A percentile compares a stretch with the other conserved stretches of the same genome.
Conservation (phyloP, 2,888 invertebrate species). For the Standfussiana lucernea region DNA sequence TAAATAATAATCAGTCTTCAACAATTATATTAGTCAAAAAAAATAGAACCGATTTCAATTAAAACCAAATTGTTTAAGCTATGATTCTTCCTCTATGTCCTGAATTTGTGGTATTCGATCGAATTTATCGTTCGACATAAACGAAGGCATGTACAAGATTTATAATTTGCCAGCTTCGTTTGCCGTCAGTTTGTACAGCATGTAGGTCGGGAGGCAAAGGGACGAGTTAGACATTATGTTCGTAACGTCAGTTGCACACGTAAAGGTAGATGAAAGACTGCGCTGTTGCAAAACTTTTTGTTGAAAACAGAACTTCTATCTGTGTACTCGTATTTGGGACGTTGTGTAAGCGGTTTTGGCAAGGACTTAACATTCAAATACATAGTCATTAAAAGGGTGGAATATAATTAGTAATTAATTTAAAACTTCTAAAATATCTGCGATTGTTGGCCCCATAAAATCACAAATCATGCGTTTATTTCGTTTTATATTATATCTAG, state of each 20-base stretch:
- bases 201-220: slow-evolving; percentile 28
- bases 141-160: not conserved
- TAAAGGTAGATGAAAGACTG: slow-evolving; percentile 28
- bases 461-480: not conserved
- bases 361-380: not conserved
- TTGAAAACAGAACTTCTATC: not conserved
- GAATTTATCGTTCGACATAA: slow-evolving; percentile 20
- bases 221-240: slow-evolving; percentile 25
- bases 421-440: not conserved
- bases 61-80: not conserved
- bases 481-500: not conserved
- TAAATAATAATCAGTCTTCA: not conserved
- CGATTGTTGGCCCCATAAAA: not conserved
- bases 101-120: not conserved
- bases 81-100: not conserved
- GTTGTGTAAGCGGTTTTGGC: not conserved
- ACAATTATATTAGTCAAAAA: not conserved
- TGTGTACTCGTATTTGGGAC: not conserved
- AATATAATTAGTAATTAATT: not conserved
- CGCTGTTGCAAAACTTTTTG: not conserved
- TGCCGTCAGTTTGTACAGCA: not conserved
- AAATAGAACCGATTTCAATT: not conserved
- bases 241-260: not conserved
- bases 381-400: not conserved
- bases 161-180: slow-evolving; percentile 24